Conservation (phyloP, 1,140 invertebrate genomes). For the Cataglyphis hispanica region DNA sequence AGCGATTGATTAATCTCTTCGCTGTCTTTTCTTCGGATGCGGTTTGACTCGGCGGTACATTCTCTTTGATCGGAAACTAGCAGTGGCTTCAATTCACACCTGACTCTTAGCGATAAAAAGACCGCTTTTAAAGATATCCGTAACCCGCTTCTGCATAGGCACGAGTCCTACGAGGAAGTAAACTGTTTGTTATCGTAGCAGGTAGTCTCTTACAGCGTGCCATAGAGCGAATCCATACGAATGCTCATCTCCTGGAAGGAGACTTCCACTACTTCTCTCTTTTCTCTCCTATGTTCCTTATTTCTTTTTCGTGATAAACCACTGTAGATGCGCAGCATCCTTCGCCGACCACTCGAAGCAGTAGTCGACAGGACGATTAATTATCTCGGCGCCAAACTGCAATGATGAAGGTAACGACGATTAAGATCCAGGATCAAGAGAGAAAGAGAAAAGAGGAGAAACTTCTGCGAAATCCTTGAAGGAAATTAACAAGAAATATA, state of each 20-base stretch:
- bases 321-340: slow-evolving; percentile 18
- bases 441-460: slow-evolving; percentile 39
- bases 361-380: slow-evolving; percentile 63
- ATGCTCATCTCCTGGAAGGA: slow-evolving; percentile 34
- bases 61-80: slow-evolving; percentile 69
- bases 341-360: slow-evolving; percentile 42
- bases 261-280: slow-evolving; percentile 7
- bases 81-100: slow-evolving; percentile 80
- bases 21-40: slow-evolving; percentile 15
- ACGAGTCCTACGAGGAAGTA: slow-evolving; percentile 47
- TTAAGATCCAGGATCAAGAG: slow-evolving; percentile 51
- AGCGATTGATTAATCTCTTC: slow-evolving; percentile 38
- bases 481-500: slow-evolving; percentile 52
- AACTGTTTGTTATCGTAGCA: slow-evolving; percentile 77
- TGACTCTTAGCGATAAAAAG: slow-evolving; percentile 79
- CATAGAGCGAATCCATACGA: slow-evolving; percentile 73
- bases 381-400: slow-evolving; percentile 62
- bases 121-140: slow-evolving; percentile 77
- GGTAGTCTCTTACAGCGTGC: slow-evolving; percentile 69
- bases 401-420: slow-evolving; percentile 57
- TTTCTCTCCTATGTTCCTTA: background rate
- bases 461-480: slow-evolving; percentile 54
- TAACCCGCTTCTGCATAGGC: slow-evolving; percentile 63
- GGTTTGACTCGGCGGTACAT: slow-evolving; percentile 28
- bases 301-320: slow-evolving; percentile 54